Evolutionary conservation across 2,888 invertebrate species (phyloP).

Genomic region (Pasiphila rectangulata): DNA sequence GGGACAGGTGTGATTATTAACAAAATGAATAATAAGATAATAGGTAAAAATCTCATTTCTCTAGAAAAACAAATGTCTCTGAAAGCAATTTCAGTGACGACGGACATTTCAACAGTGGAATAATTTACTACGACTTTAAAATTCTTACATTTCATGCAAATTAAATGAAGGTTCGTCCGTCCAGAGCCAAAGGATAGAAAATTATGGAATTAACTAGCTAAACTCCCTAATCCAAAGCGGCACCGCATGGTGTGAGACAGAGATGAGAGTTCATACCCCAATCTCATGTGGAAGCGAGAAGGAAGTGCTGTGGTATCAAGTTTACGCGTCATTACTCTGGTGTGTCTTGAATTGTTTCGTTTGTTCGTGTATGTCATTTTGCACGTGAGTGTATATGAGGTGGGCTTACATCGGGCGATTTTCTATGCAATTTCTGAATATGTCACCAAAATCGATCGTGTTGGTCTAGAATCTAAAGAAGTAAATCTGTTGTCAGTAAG

Average conservation of each 20-base stretch:
- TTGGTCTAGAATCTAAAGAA: no score
- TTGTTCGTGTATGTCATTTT: no score
- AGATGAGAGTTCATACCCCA: conserved; percentile 7
- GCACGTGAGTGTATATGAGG: no score
- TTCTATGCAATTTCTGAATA: no score
- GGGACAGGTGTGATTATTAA: no score
- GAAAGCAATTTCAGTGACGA: background rate
- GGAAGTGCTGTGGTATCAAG: conserved; percentile 43
- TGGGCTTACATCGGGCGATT: no score
- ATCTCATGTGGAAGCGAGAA: background rate
- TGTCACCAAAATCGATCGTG: no score
- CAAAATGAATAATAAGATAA: no score
- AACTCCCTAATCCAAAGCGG: background rate
- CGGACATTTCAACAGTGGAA: background rate
- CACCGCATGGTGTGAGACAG: conserved; percentile 19
- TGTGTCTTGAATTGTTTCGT: conserved; percentile 39
- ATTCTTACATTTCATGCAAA: background rate
- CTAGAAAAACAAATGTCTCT: no score
- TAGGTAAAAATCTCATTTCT: no score
- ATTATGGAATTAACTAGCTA: background rate
- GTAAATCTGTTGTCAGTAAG: no score
- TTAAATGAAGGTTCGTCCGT: background rate
- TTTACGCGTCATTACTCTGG: conserved; percentile 58
- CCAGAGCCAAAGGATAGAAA: no score
- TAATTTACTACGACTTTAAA: background rate